phyloP scores from a whole-genome alignment of 2,113 vertebrate genomes.

The Brachyhypopomus gauderio region DNA sequence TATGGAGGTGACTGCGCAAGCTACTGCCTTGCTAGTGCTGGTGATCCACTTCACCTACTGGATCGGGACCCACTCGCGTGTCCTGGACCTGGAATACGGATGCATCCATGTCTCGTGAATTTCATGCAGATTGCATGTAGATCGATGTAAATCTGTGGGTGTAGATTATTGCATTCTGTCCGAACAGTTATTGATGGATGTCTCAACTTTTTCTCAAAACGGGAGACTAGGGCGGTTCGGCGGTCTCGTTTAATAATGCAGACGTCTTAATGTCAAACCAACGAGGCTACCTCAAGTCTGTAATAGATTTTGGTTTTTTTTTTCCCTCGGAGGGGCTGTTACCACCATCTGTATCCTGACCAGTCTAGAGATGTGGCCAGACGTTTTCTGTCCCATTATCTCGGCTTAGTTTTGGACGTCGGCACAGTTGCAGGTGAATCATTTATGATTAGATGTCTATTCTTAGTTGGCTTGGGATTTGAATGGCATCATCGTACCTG shows the following conservation, averaged over 20 bases:
- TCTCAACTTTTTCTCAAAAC: neutral
- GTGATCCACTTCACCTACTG: conserved; percentile 75
- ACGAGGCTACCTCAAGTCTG: no score
- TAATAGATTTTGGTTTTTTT: no score
- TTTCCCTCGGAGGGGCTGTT: no score
- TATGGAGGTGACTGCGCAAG: conserved; percentile 99
- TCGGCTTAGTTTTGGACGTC: conserved; percentile 46
- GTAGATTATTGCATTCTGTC: neutral
- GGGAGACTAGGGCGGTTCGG: neutral
- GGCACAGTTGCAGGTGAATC: conserved; percentile 37
- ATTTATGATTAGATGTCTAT: conserved; percentile 7
- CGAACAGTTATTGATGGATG: neutral
- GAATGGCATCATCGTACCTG: no score
- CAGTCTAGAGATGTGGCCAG: conserved; percentile 54
- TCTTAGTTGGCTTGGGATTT: no score
- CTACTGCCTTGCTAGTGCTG: conserved; percentile 99
- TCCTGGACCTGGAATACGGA: neutral
- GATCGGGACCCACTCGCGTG: neutral
- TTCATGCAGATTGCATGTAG: neutral
- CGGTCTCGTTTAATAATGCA: neutral
- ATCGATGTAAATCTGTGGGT: neutral
- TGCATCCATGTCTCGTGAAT: no score
- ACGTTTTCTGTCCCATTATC: conserved; percentile 64
- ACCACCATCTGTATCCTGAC: no score
- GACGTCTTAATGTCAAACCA: no score